A percentile compares a stretch with the other conserved stretches of the same genome.
phyloP scores from a whole-genome alignment of 2,113 vertebrate genomes.

The Myotis lucifugus region DNA sequence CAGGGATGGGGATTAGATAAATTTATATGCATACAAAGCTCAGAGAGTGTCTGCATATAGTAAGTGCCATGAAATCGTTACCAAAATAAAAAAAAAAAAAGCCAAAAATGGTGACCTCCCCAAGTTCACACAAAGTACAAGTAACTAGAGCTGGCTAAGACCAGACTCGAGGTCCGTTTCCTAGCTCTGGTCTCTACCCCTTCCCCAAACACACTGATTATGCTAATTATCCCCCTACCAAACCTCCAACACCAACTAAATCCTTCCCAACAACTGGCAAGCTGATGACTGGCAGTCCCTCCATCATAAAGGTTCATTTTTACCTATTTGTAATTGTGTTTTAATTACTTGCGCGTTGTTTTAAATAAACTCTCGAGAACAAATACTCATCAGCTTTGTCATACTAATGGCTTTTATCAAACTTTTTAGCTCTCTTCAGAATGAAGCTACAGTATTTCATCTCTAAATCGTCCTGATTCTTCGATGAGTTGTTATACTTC shows the following conservation, averaged over 20 bases:
- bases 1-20: not conserved
- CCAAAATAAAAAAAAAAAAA: not conserved
- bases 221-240: not conserved
- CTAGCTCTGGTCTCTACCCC: not conserved
- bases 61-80: not conserved
- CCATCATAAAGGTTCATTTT: not conserved
- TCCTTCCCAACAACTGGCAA: not conserved
- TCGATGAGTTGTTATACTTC: not conserved
- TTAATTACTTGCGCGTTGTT: too few species aligned
- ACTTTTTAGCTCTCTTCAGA: not conserved
- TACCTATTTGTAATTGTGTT: not conserved
- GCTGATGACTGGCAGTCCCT: not conserved
- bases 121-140: not conserved
- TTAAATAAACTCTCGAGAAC: not conserved
- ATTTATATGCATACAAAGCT: not conserved
- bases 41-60: not conserved
- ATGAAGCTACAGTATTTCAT: not conserved
- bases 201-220: not conserved
- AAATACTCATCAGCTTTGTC: not conserved
- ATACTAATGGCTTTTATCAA: not conserved
- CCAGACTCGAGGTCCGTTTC: too few species aligned
- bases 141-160: not conserved
- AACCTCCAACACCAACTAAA: not conserved
- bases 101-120: not conserved
- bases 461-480: not conserved